These are phyloP conservation scores for Danio tinwini DNA, from an alignment of 2,797 vertebrate genomes.

Conservation along the genomic window DNA sequence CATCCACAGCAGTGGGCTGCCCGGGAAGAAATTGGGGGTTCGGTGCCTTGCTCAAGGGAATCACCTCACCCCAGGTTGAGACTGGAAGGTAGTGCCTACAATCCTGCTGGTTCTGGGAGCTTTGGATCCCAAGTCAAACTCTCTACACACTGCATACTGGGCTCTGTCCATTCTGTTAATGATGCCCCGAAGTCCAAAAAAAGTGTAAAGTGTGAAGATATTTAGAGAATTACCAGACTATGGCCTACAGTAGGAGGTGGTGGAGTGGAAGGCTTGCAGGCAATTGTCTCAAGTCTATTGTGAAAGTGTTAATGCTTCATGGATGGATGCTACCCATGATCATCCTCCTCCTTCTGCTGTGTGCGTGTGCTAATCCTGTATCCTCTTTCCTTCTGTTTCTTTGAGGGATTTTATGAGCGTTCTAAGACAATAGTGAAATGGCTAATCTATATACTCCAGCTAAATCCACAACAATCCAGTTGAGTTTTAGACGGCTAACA, in stretches of 20 bases:
- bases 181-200: slow-evolving; percentile 45
- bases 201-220: slow-evolving; percentile 17
- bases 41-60: too few relatives aligned
- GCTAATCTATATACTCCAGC: slow-evolving; percentile 85
- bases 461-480: slow-evolving; percentile 83
- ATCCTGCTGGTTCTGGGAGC: too few relatives aligned
- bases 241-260: slow-evolving; percentile 25
- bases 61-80: too few relatives aligned
- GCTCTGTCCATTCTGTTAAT: slow-evolving; percentile 74
- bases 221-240: slow-evolving; percentile 22
- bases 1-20: too few relatives aligned
- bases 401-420: slow-evolving; percentile 84
- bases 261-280: slow-evolving; percentile 3
- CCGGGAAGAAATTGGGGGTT: too few relatives aligned
- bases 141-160: slow-evolving; percentile 62
- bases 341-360: slow-evolving; percentile 56
- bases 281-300: slow-evolving; percentile 40
- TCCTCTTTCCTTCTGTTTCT: slow-evolving; percentile 80
- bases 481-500: slow-evolving; percentile 79
- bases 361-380: slow-evolving; percentile 81
- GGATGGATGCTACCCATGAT: slow-evolving; percentile 39
- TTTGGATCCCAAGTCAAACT: too few relatives aligned
- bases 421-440: slow-evolving; percentile 79
- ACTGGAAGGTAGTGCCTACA: too few relatives aligned
- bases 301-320: slow-evolving; percentile 19